Conservation (phyloP, 2,113 vertebrate genomes). For the Chamaetylas fuelleborni region DNA sequence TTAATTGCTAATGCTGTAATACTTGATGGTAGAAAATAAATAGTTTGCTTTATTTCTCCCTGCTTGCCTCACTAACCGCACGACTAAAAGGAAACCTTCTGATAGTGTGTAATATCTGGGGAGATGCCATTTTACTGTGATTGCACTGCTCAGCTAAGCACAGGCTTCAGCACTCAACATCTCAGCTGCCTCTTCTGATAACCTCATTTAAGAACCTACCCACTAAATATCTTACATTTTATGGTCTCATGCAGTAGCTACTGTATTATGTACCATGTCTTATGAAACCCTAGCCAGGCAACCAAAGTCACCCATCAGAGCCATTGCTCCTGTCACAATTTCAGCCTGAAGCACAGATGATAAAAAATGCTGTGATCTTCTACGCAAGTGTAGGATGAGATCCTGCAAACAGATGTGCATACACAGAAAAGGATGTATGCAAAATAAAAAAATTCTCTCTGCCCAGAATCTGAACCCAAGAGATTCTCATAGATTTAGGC, state of each 20-base stretch:
- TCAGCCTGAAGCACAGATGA: background rate
- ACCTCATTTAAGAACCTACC: background rate
- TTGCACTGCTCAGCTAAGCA: background rate
- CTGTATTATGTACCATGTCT: accelerated
- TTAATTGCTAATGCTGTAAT: background rate
- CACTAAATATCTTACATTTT: background rate
- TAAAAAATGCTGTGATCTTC: background rate
- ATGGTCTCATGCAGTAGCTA: background rate
- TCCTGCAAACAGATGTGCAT: background rate
- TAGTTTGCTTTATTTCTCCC: slow-evolving; percentile 14
- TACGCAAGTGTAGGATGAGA: background rate
- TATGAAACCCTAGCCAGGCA: background rate
- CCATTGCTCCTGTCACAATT: background rate
- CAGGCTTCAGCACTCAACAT: background rate
- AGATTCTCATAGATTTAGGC: background rate
- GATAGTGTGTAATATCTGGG: background rate
- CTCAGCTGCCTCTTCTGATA: background rate
- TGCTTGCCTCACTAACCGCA: slow-evolving; percentile 11
- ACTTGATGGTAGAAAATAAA: slow-evolving; percentile 9
- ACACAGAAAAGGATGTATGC: background rate
- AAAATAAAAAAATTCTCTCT: background rate
- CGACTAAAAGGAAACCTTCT: background rate
- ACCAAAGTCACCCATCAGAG: background rate
- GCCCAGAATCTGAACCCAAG: background rate
- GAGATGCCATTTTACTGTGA: background rate